Evolutionary conservation across 1,140 invertebrate species (phyloP).

Genomic region (Holcopasites calliopsidis): DNA sequence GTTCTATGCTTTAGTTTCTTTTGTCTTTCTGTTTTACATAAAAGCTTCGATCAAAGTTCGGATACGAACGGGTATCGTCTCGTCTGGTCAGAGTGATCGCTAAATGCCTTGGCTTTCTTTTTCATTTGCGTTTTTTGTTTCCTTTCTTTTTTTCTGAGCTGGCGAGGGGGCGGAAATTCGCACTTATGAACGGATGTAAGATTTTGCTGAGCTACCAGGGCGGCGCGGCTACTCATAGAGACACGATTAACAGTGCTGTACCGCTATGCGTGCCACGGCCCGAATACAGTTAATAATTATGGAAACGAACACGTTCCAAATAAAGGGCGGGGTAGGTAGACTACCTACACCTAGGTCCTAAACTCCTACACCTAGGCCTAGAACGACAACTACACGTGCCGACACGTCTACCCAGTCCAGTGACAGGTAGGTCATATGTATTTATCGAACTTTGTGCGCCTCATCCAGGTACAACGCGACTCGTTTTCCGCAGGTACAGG

Average conservation of each 20-base stretch:
- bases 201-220: constrained; percentile 66
- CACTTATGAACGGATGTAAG: constrained; percentile 59
- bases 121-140: neutral
- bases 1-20: constrained; percentile 47
- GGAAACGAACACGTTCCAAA: constrained; percentile 58
- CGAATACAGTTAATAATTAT: constrained; percentile 59
- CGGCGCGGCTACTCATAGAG: constrained; percentile 72
- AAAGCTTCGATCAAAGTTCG: constrained; percentile 18
- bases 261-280: constrained; percentile 74
- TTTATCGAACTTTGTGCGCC: constrained; percentile 7
- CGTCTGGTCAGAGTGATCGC: constrained; percentile 41
- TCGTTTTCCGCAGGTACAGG: too few relatives aligned
- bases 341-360: constrained; percentile 76
- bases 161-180: constrained; percentile 32
- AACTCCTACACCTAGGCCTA: constrained; percentile 75
- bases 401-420: constrained; percentile 60
- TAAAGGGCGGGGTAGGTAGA: constrained; percentile 67
- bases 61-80: constrained; percentile 23
- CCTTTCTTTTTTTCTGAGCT: constrained; percentile 27
- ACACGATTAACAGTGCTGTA: constrained; percentile 77
- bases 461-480: constrained; percentile 1
- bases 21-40: constrained; percentile 23
- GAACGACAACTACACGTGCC: constrained; percentile 73
- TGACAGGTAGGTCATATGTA: constrained; percentile 40
- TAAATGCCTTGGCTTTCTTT: constrained; percentile 24